Evolutionary conservation across 1,140 invertebrate genomes (phyloP), one percentile per base, ranked within the genome.

Genomic region (Tetramorium alpestre): DNA sequence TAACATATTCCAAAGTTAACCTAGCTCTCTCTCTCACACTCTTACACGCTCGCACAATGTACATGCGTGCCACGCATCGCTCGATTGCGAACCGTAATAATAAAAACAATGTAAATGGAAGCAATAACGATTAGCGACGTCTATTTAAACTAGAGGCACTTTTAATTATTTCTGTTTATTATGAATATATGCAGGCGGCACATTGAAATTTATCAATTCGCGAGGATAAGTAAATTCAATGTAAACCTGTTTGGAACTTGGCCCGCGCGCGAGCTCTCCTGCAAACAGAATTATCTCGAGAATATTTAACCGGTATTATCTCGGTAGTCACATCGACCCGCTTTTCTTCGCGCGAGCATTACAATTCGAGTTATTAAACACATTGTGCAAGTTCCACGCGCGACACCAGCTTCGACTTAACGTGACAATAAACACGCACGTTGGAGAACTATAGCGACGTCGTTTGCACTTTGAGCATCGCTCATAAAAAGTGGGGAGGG

Each of bases 341-440:
- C 33, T 33, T 51, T 28, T 70, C 38, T 70, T 44, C 16, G 33
- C 38, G 64, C 33, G 33, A 6, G 22, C 22, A 51, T 81, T 28
- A 54, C 8, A 81, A 69, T 70, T 69, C 33, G 64, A 81, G 51
- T 81, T 81, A 70, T 81, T 81, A 81, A 81, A 44, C 38, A 38
- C 16, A 56, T 25, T 58, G 41, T n/a, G 60, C 60, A 33, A 78
- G 60, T 44, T 65, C 22, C 3, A 13, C 28, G 28, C 58, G 38
- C 8, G 3, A 44, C 28, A 16, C 11, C 62, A 22, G 22, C 22
- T 33, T 54, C n/a, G n/a, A 58, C 22, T 10, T 33, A 78, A 44
- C 7, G 44, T 65, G 33, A 70, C 22, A 44, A 58, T 81, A 44
- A 56, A 54, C 65, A 56, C 65, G 22, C 38, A 25, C n/a, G n/a